phyloP scores from a whole-genome alignment of 2,888 invertebrate species.

The Sycophila texana region DNA sequence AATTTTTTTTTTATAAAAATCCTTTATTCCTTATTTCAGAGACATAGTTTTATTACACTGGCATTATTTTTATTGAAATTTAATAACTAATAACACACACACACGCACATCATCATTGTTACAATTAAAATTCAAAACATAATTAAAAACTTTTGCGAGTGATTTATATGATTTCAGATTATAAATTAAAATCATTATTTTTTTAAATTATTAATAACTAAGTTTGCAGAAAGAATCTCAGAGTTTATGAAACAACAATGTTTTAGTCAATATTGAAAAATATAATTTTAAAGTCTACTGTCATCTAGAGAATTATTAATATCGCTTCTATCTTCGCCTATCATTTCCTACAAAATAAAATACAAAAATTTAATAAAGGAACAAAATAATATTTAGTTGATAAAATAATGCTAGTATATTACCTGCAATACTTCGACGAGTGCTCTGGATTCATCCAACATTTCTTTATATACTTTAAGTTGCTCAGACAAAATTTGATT shows the following conservation, averaged over 20 bases:
- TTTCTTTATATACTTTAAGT: constrained; percentile 81
- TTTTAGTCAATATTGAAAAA: constrained; percentile 27
- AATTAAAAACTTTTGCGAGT: background rate
- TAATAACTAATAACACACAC: constrained; percentile 27
- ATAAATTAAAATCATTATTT: constrained; percentile 18
- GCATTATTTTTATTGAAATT: background rate
- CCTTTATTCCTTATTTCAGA: constrained; percentile 41
- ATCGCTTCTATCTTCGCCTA: constrained; percentile 77
- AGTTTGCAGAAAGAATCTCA: constrained; percentile 4
- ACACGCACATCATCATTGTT: constrained; percentile 18
- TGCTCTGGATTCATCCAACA: constrained; percentile 85
- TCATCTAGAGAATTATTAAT: constrained; percentile 73
- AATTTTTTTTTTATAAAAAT: constrained; percentile 47
- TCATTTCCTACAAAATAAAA: constrained; percentile 79
- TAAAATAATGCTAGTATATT: constrained; percentile 59
- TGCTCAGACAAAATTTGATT: constrained; percentile 83
- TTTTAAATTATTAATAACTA: background rate
- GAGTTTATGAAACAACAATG: constrained; percentile 34
- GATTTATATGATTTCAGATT: background rate
- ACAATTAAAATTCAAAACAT: constrained; percentile 28
- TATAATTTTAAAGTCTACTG: constrained; percentile 56
- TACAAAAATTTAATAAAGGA: constrained; percentile 45
- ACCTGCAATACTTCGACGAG: constrained; percentile 87
- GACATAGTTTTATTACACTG: constrained; percentile 20
- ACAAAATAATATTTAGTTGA: background rate